Evolutionary conservation across 1,140 invertebrate genomes (phyloP), one percentile per base, ranked within the genome.

Genomic region (Hetaerina americana): DNA sequence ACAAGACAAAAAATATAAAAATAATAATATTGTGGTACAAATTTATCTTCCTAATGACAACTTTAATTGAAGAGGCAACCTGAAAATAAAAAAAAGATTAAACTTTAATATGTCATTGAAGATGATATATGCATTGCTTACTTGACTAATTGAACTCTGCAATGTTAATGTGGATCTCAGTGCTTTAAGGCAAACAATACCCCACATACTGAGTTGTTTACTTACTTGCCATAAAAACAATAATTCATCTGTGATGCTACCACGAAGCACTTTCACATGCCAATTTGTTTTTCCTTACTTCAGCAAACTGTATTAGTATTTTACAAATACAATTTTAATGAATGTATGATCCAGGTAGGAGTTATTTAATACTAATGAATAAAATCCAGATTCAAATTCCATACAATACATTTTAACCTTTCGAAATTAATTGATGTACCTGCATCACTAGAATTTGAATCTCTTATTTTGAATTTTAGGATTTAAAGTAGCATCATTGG

Each of bases 1-100:
- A n/a, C 40, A n/a, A n/a, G n/a, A n/a, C n/a, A 57, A 57, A 57
- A 57, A 57, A 57, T n/a, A 57, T n/a, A 57, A 57, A 57, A 57
- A 12, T 57, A 57, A 57, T n/a, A 57, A 57, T 57, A 18, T 12
- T 57, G 40, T 57, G 40, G 40, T 57, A n/a, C 22, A n/a, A 57
- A 57, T 12, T 57, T 57, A 12, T 5, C 40, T 57, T 57, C 22
- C 22, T 57, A n/a, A 57, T 57, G 40, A 57, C 15, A 57, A 1
- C 22, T 18, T n/a, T 57, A 57, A 57, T n/a, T 57, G 40, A 12
- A 2, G 15, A 57, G 40, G 40, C 40, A 57, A 57, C 40, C 40
- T 57, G 40, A 10, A 57, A 57, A 57, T 12, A 57, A 57, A 57
- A 57, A 57, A n/a, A 57, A n/a, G 40, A 57, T 57, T 57, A 57